Base-by-base conservation (phyloP, 2,113 vertebrate genomes). In the Indicator indicator region DNA sequence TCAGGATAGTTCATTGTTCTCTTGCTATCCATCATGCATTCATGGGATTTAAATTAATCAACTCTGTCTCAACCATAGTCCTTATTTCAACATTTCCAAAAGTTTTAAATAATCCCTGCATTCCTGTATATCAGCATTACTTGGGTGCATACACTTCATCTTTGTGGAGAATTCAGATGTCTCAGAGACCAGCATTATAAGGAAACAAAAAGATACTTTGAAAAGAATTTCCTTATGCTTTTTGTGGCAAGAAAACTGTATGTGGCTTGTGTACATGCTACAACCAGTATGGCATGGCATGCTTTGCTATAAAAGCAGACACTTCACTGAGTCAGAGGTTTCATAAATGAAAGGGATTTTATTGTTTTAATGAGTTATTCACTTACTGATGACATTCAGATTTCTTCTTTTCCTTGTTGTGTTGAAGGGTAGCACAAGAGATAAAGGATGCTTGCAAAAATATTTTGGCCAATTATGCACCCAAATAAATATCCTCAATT, bases 131-230 rank as follows among this genome's bases (percentile, higher is more conserved):
- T 76, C 40, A 68, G 42, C 59, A 60, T 64, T 55, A 77, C 40
- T 38, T 55, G 33, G 4, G 44, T 36, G 17, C 12, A 28, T 0
- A 0, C 44, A 52, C 14, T 73, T 59, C 44, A 54, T 13, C 42
- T 28, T 19, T 42, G 38, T 73, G 30, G 44, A 59, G 12, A 33
- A 62, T 50, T 79, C 67, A 30, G 14, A n/a, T 12, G 17, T 44
- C 32, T 75, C 62, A 36, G 16, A n/a, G 9, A 20, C 38, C 32
- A 65, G 10, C 0, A 0, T 17, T 4, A n/a, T 0, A 52, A 11
- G 16, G 42, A 2, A n/a, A 28, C 28, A 17, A 68, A 15, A 11
- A 48, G 11, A 32, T 3, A 27, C 24, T 33, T 78, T 69, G n/a
- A 26, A 75, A 78, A 89, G 58, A 48, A 6, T 30, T 7, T 19